phyloP scores from a whole-genome alignment of 2,888 invertebrate genomes.

The Ceratothoa steindachneri region DNA sequence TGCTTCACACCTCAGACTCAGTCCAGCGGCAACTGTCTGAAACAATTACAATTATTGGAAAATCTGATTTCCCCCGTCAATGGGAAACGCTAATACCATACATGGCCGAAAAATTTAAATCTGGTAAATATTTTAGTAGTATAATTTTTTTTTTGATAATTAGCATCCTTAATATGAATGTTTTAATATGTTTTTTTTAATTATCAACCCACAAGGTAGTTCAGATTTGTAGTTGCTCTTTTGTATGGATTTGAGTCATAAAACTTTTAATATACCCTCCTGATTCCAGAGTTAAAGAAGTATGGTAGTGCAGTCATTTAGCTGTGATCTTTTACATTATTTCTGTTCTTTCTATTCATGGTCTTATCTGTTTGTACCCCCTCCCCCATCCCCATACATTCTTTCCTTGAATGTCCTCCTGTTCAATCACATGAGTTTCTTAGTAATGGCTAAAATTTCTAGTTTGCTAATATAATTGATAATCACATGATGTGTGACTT shows the following conservation, averaged over 20 bases:
- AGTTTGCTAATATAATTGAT: too few relatives aligned
- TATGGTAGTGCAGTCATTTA: too few relatives aligned
- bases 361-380: background rate
- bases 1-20: constrained; percentile 84
- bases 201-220: background rate
- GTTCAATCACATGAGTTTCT: too few relatives aligned
- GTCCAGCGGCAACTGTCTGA: constrained; percentile 93
- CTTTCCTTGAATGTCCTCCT: background rate
- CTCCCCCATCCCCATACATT: background rate
- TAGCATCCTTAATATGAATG: background rate
- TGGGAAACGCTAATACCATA: constrained; percentile 91
- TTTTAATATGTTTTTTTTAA: background rate
- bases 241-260: too few relatives aligned
- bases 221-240: background rate
- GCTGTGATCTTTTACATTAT: too few relatives aligned
- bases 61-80: constrained; percentile 90
- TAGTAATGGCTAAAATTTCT: too few relatives aligned
- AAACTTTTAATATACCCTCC: too few relatives aligned
- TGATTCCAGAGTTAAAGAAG: too few relatives aligned
- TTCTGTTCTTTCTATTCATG: too few relatives aligned
- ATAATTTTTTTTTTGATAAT: background rate
- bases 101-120: constrained; percentile 86
- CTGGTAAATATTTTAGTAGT: constrained; percentile 56
- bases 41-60: constrained; percentile 93
- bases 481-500: too few relatives aligned